Evolutionary conservation across 2,797 vertebrate genomes (phyloP).

Genomic region (Dermochelys coriacea): DNA sequence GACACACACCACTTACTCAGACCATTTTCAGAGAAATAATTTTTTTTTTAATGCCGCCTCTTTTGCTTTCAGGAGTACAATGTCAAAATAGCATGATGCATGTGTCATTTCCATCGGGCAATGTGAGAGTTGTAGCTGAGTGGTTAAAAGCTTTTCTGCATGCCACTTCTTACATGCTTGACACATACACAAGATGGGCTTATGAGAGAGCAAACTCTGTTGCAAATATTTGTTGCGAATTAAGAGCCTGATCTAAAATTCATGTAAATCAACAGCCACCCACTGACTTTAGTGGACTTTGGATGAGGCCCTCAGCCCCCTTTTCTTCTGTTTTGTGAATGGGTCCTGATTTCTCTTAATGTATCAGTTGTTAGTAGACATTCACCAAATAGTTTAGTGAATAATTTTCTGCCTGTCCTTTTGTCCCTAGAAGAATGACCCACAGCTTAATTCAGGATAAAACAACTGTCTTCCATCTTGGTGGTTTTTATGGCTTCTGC

Average conservation of each 20-base stretch:
- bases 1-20: background rate
- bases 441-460: background rate
- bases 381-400: background rate
- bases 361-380: background rate
- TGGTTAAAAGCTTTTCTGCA: background rate
- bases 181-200: background rate
- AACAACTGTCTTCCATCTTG: background rate
- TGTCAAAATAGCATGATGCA: background rate
- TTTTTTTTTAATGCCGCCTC: background rate
- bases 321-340: background rate
- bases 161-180: background rate
- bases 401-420: background rate
- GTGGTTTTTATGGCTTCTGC: background rate
- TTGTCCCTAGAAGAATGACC: background rate
- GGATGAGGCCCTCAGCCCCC: background rate
- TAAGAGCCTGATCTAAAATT: background rate
- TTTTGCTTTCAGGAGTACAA: background rate
- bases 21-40: background rate
- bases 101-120: background rate
- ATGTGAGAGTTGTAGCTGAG: background rate
- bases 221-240: background rate
- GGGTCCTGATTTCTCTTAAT: background rate
- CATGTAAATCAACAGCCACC: background rate
- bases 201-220: background rate
- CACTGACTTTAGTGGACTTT: background rate